Evolutionary conservation across 2,113 vertebrate species (phyloP).

Genomic region (Sturnus vulgaris): DNA sequence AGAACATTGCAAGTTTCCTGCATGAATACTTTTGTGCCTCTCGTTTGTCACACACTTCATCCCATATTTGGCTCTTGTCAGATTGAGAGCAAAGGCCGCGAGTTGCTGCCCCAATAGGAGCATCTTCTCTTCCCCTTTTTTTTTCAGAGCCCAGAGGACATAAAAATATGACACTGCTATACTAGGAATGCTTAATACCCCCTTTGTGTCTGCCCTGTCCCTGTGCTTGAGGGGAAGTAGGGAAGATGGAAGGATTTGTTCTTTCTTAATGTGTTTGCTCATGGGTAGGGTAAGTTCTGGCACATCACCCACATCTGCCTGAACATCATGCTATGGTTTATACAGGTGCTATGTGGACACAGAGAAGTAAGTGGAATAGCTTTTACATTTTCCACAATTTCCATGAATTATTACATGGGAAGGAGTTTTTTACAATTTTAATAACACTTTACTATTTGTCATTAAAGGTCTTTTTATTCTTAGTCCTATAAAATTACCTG

Average conservation of each 20-base stretch:
- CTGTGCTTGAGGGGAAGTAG: neutral
- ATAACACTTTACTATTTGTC: neutral
- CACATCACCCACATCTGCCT: neutral
- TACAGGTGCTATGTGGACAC: neutral
- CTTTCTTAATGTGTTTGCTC: neutral
- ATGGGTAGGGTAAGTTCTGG: neutral
- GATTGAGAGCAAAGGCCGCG: neutral
- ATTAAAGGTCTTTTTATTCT: neutral
- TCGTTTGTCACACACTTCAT: conserved; percentile 58
- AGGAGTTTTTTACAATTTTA: neutral
- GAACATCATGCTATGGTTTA: neutral
- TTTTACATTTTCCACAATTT: neutral
- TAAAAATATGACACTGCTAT: neutral
- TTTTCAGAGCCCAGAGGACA: neutral
- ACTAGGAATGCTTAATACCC: neutral
- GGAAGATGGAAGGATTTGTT: neutral
- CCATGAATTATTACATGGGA: neutral
- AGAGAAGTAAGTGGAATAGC: neutral
- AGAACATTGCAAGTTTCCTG: conserved; percentile 47
- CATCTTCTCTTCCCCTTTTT: neutral
- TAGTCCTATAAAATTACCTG: neutral
- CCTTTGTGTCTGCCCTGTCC: neutral
- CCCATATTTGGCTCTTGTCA: conserved; percentile 49
- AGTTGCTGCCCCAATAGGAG: neutral
- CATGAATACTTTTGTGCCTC: conserved; percentile 60